Base-by-base conservation (phyloP, 2,888 invertebrate species). In the Apeira syringaria region DNA sequence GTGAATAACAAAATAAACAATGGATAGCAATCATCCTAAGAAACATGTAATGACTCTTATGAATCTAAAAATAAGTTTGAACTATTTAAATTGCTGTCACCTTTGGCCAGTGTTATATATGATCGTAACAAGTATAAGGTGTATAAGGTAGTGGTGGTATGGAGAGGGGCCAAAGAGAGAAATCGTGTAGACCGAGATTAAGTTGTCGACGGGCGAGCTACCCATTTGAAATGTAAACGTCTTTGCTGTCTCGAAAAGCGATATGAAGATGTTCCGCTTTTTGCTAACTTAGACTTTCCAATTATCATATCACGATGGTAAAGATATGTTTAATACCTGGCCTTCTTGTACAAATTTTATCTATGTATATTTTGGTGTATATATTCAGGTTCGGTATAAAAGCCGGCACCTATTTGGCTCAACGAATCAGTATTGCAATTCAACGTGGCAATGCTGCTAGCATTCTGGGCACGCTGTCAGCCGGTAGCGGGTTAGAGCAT, bases 121-220 rank as follows among this genome's bases (percentile, higher is more conserved):
- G 26, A n/a, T 39, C 35, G 10, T 38, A 27, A 25, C 8, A 30
- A 47, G 53, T 40, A 18, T 22, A 5, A 13, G 30, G 7, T 28
- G 17, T 44, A 40, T 42, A 31, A 31, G 35, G 44, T 44, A 41
- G 38, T 11, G 34, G 27, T 9, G 28, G 37, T 34, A 31, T 33
- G 24, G 11, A 33, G 33, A 45, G 27, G 37, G 41, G 42, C 37
- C 17, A 44, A 42, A 20, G 36, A 47, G 20, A 48, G 36, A 50
- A 43, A 38, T 53, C 46, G 50, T 48, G 20, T 42, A 48, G 47
- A 52, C 47, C 47, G 39, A 45, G 53, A 59, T 57, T 57, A 59
- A 44, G 45, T 52, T 55, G 55, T 57, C 47, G 47, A 43, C 49
- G 28, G 25, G 41, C 43, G 49, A 34, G 40, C 42, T 45, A 34